Conservation (phyloP, 2,888 invertebrate species). For the Sinelater perroti region DNA sequence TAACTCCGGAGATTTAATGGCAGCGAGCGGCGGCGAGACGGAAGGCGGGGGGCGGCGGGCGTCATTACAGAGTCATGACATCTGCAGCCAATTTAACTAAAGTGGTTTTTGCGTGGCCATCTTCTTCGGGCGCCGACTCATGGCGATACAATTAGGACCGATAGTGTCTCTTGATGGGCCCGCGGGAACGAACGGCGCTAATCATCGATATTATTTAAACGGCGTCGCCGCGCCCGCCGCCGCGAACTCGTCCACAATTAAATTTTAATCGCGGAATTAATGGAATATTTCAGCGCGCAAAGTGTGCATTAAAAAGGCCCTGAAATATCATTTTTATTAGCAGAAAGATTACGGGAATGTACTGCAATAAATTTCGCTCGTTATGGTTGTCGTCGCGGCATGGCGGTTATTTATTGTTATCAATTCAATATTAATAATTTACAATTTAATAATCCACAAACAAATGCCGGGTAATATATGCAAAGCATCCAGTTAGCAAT, state of each 20-base stretch:
- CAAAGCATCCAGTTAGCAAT: no score
- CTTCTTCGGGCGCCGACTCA: constrained; percentile 38
- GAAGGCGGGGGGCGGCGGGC: constrained; percentile 44
- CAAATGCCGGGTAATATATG: no score
- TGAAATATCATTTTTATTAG: background rate
- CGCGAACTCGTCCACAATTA: constrained; percentile 5
- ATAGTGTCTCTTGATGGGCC: constrained; percentile 30
- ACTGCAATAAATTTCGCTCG: background rate
- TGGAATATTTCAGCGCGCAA: background rate
- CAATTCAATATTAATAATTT: no score
- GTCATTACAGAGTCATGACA: constrained; percentile 60
- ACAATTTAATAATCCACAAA: no score
- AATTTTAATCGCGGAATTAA: constrained; percentile 10
- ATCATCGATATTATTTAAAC: constrained; percentile 24
- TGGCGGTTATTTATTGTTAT: no score
- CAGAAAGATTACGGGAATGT: background rate
- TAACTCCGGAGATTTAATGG: constrained; percentile 63
- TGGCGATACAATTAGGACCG: constrained; percentile 42
- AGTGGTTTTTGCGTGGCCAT: constrained; percentile 58
- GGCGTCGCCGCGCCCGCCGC: background rate
- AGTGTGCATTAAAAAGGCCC: background rate
- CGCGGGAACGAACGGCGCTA: constrained; percentile 18
- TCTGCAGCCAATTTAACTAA: constrained; percentile 60
- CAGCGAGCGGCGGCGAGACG: constrained; percentile 52
- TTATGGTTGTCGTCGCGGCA: background rate